These are phyloP conservation scores for Drosophila trapezifrons DNA, from an alignment of 1,140 invertebrate species.

Conservation along the genomic window DNA sequence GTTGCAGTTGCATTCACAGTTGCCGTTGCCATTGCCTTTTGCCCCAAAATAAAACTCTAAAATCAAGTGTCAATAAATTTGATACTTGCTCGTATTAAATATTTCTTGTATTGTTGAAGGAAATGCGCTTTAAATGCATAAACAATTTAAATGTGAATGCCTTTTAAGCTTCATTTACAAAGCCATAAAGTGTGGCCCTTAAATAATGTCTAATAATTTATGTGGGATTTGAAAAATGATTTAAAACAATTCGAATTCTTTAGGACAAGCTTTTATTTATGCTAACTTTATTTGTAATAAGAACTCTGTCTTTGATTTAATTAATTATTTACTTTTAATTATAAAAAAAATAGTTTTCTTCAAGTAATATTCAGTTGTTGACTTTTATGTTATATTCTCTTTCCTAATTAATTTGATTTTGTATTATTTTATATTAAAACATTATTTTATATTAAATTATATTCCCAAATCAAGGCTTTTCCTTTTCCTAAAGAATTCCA, in stretches of 20 bases:
- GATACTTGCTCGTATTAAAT: slow-evolving; percentile 38
- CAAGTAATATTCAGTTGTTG: neutral
- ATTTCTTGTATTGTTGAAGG: slow-evolving; percentile 3
- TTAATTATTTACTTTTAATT: too few relatives aligned
- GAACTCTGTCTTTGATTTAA: neutral
- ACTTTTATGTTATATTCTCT: neutral
- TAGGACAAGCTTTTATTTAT: neutral
- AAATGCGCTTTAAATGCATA: neutral
- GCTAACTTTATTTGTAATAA: neutral
- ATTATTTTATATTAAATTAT: too few relatives aligned
- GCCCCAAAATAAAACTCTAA: too few relatives aligned
- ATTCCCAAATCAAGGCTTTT: too few relatives aligned
- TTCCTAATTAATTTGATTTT: neutral
- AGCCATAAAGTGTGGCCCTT: slow-evolving; percentile 1
- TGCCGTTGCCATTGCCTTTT: slow-evolving; percentile 25
- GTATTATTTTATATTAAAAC: too few relatives aligned
- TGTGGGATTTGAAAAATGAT: neutral
- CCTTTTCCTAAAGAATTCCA: too few relatives aligned
- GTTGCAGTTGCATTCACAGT: slow-evolving; percentile 10
- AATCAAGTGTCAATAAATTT: slow-evolving; percentile 73
- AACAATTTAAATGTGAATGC: neutral
- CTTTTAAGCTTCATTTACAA: slow-evolving; percentile 34
- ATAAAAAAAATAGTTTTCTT: too few relatives aligned
- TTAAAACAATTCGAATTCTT: neutral
- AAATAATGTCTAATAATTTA: slow-evolving; percentile 1